Evolutionary conservation across 2,797 vertebrate species (phyloP), one percentile per base, ranked within the genome.

Genomic region (Acropternis orthonyx): DNA sequence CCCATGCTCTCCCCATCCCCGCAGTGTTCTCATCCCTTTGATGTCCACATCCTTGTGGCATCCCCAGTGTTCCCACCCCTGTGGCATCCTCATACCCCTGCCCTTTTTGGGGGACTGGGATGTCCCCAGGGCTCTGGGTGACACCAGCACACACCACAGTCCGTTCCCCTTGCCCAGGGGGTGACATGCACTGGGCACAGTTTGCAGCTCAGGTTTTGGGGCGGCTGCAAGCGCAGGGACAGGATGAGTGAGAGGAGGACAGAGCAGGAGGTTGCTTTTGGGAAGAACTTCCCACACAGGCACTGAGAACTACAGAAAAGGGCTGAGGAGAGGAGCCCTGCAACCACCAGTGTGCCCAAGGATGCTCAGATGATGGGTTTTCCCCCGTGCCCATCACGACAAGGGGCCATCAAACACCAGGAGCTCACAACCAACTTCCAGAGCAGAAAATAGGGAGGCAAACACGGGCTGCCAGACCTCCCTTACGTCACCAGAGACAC

Each of bases 401-500:
- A 22, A 71, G 62, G 20, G 23, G 3, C 23, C 58, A 75, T 4
- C 37, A 30, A 68, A 72, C 48, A 85, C 15, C 55, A 36, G 36
- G 36, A 51, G 12, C 12, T 80, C 76, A 69, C 74, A 83, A 37
- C 5, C 76, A 81, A 6, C 4, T 48, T 72, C 27, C 80, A 43
- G 58, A 59, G 69, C 58, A 83, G 44, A 58, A 62, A 37, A 12
- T 5, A 3, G 41, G 62, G 9, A 43, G 27, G 12, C 3, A 0
- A 6, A 7, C 62, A 9, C 0, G 4, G 26, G 44, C 62, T 44
- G 56, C 27, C 76, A 86, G 65, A 6, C 7, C 65, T 46, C 30
- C 59, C n/a, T 41, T 18, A 8, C 0, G 0, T 44, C 62, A 62
- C 24, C 78, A 79, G 28, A 24, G 18, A 8, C 0, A 0, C 23